phyloP scores from a whole-genome alignment of 2,888 invertebrate genomes.

The Chalcis sispes region DNA sequence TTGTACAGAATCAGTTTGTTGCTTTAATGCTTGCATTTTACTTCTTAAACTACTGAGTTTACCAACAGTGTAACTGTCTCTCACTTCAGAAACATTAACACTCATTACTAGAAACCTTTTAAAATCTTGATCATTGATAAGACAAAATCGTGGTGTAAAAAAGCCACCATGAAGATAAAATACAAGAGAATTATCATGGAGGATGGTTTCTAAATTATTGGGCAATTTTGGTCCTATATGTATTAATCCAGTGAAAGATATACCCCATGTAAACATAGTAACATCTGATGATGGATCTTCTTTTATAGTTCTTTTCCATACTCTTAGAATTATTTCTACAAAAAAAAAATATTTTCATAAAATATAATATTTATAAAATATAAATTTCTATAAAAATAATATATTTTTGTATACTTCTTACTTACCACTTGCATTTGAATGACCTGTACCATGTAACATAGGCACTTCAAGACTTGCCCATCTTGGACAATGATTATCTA shows the following conservation, averaged over 20 bases:
- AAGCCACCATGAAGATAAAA: constrained; percentile 93
- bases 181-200: constrained; percentile 85
- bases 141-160: constrained; percentile 81
- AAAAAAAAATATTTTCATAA: constrained; percentile 32
- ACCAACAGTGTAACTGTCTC: constrained; percentile 84
- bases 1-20: constrained; percentile 80
- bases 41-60: constrained; percentile 80
- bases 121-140: constrained; percentile 70
- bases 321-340: constrained; percentile 71
- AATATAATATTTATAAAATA: not conserved
- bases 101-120: constrained; percentile 72
- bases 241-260: constrained; percentile 89
- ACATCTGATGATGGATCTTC: constrained; percentile 77
- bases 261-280: constrained; percentile 87
- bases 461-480: constrained; percentile 89
- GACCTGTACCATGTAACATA: constrained; percentile 77
- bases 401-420: constrained; percentile 18
- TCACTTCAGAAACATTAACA: constrained; percentile 78
- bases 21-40: constrained; percentile 82
- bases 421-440: constrained; percentile 73
- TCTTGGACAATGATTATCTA: constrained; percentile 84
- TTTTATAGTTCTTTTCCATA: constrained; percentile 70
- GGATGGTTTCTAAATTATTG: constrained; percentile 82
- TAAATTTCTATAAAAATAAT: not conserved
- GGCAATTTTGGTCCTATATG: constrained; percentile 84